These are phyloP conservation scores for Toxostoma redivivum DNA, from an alignment of 2,113 vertebrate species.

Conservation along the genomic window DNA sequence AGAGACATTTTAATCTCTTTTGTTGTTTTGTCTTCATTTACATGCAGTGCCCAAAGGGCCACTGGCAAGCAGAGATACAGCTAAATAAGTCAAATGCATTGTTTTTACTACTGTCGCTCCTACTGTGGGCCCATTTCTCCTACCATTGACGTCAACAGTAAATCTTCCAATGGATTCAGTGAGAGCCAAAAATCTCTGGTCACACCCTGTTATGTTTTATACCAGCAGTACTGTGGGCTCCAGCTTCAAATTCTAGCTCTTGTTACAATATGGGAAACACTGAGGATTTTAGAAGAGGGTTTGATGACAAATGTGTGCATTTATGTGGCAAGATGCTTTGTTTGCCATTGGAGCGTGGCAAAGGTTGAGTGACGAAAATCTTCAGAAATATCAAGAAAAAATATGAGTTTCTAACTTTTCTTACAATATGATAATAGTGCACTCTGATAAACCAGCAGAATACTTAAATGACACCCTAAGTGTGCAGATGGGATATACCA, in stretches of 20 bases:
- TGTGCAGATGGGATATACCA: background rate
- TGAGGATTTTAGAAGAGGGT: background rate
- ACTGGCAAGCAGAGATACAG: background rate
- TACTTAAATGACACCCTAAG: background rate
- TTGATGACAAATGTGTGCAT: background rate
- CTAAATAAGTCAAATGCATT: conserved; percentile 15
- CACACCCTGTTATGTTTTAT: conserved; percentile 13
- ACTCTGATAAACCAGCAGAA: background rate
- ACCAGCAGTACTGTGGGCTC: background rate
- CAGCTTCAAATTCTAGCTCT: background rate
- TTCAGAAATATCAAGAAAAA: background rate
- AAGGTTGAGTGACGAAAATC: background rate
- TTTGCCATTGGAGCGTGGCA: background rate
- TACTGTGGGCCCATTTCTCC: background rate
- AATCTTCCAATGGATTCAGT: conserved; percentile 42
- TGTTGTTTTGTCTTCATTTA: conserved; percentile 19
- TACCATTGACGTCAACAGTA: conserved; percentile 45
- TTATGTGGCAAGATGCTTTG: fast-evolving
- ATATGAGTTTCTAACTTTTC: background rate
- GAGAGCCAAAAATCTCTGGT: conserved; percentile 31
- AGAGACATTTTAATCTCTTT: conserved; percentile 20
- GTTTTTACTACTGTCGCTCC: conserved; percentile 24
- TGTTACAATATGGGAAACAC: background rate
- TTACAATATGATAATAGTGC: background rate
- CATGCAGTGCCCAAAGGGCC: conserved; percentile 17